Conservation (phyloP, 2,888 invertebrate species). For the Sesia apiformis region DNA sequence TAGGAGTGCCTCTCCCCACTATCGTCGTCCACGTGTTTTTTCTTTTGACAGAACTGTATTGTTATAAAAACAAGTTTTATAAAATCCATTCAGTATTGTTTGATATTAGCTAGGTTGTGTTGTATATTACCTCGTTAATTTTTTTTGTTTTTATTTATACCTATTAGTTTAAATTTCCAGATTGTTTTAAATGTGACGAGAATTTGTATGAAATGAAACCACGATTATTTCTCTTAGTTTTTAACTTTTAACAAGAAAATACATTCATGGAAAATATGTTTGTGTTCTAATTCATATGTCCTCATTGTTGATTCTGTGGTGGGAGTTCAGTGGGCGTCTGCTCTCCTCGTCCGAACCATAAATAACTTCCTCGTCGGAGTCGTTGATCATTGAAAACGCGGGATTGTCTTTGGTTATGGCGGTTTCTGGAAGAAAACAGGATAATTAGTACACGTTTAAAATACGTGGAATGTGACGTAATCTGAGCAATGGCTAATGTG, state of each 20-base stretch:
- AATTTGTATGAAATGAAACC: neutral
- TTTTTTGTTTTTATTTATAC: neutral
- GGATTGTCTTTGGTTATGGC: constrained; percentile 97
- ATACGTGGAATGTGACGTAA: no score
- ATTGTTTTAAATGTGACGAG: neutral
- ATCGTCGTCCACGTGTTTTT: no score
- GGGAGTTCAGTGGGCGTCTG: constrained; percentile 84
- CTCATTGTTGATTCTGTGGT: constrained; percentile 77
- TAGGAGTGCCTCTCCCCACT: no score
- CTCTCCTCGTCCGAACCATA: constrained; percentile 95
- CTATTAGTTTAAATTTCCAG: neutral
- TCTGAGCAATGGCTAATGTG: no score
- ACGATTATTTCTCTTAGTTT: constrained; percentile 11
- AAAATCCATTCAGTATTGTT: no score
- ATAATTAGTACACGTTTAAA: no score
- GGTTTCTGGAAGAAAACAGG: constrained; percentile 78
- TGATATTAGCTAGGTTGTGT: no score
- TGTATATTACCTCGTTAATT: no score
- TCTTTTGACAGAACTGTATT: no score
- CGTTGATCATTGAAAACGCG: constrained; percentile 98
- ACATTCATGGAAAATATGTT: constrained; percentile 26
- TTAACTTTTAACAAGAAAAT: constrained; percentile 46
- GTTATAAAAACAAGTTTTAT: no score
- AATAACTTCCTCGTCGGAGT: constrained; percentile 97
- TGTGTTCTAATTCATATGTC: constrained; percentile 43